Base-by-base conservation (phyloP, 2,113 vertebrate genomes). In the Loxodonta africana region DNA sequence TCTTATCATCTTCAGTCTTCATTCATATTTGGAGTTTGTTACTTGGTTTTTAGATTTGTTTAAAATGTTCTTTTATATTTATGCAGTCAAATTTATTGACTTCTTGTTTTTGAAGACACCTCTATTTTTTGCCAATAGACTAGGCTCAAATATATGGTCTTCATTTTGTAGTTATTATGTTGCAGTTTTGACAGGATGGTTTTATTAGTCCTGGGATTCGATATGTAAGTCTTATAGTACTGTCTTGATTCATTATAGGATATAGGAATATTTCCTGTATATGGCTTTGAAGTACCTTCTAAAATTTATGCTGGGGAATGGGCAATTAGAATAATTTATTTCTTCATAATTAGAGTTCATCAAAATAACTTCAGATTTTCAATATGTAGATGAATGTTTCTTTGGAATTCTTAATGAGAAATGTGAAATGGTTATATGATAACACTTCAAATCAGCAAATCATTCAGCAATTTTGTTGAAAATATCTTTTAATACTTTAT, bases 331-430 rank as follows among this genome's bases (percentile, higher is more conserved):
- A 41, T 86, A 94, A 65, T 62, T 80, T 33, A 65, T 62, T 83
- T 88, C 51, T 78, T 46, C 90, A 0, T 92, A 63, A 25, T 44
- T 91, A 83, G 30, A 73, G 4, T 83, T 95, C 33, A 90, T 83
- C 17, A 94, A 26, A 92, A 83, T 81, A 95, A 85, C 17, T 81
- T 93, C 63, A 88, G 30, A 82, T 88, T 73, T 57, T 95, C 30
- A 90, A 57, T 46, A 76, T 67, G 18, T 86, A 90, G 44, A 41
- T 93, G 20, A 88, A 53, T 41, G 5, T 84, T 97, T 90, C 9
- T 28, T 81, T 88, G 46, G 33, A 69, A 89, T 88, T 60, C 17
- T 91, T 41, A 85, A 57, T 3, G 8, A 81, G 37, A 76, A 73
- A 65, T 92, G 20, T 88, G 48, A 94, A 87, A 57, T 37, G 4